phyloP scores from a whole-genome alignment of 2,797 vertebrate genomes.

The Ctenochaetus hawaiiensis region DNA sequence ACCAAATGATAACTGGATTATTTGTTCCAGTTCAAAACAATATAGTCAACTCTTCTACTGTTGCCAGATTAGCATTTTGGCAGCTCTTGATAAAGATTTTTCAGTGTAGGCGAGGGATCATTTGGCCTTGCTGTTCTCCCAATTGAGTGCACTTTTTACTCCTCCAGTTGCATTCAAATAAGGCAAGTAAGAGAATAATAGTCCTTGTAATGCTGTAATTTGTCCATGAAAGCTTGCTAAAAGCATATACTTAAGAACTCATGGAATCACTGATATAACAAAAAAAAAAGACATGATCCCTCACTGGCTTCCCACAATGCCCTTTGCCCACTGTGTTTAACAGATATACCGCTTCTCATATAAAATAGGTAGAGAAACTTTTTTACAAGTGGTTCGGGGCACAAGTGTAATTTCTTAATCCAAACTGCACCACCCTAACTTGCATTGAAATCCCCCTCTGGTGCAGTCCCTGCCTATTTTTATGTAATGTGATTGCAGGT shows the following conservation, averaged over 20 bases:
- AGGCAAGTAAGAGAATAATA: too few relatives aligned
- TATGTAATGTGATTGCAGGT: slow-evolving; percentile 42
- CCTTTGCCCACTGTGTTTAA: not conserved
- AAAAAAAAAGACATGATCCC: not conserved
- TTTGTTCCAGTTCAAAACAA: not conserved
- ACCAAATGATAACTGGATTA: not conserved
- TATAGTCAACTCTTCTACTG: not conserved
- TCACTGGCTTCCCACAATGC: not conserved
- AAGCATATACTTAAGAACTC: not conserved
- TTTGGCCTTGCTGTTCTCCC: not conserved
- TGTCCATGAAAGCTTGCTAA: not conserved
- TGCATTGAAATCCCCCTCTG: slow-evolving; percentile 40
- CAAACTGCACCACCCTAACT: slow-evolving; percentile 39
- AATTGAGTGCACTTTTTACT: not conserved
- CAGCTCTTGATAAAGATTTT: too few relatives aligned
- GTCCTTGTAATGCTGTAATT: not conserved
- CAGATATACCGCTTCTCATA: not conserved
- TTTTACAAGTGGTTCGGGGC: slow-evolving; percentile 17
- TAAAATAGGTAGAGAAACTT: not conserved
- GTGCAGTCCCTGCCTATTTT: slow-evolving; percentile 23
- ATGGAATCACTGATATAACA: not conserved
- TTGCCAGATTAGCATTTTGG: too few relatives aligned
- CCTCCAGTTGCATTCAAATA: not conserved
- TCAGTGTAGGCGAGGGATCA: not conserved
- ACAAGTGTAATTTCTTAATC: slow-evolving; percentile 40